A percentile compares a stretch with the other conserved stretches of the same genome.
phyloP scores from a whole-genome alignment of 2,888 invertebrate species.

The Drosophila ustulata region DNA sequence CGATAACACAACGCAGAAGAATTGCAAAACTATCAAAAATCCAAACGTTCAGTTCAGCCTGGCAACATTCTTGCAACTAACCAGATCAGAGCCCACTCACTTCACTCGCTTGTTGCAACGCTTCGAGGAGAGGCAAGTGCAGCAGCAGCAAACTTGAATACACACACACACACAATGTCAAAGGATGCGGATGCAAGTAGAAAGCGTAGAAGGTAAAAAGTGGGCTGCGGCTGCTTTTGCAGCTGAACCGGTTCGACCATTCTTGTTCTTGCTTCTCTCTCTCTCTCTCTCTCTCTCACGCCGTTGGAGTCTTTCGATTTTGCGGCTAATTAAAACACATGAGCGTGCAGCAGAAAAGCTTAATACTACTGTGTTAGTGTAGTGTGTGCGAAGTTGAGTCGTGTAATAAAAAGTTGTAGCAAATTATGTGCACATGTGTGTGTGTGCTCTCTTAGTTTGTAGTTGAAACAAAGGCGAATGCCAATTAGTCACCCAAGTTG shows the following conservation, averaged over 20 bases:
- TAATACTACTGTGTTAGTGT: conserved; percentile 14
- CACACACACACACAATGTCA: conserved; percentile 31
- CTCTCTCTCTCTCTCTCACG: conserved; percentile 1
- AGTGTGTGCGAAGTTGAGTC: conserved; percentile 28
- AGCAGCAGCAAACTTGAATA: conserved; percentile 26
- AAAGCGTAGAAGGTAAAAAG: conserved; percentile 56
- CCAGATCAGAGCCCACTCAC: conserved; percentile 25
- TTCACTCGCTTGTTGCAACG: neutral
- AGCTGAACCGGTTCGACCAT: conserved; percentile 53
- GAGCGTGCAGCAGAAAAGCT: conserved; percentile 44
- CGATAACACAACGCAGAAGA: conserved; percentile 1
- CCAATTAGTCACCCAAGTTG: conserved; percentile 65
- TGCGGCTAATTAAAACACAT: conserved; percentile 73
- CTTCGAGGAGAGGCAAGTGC: conserved; percentile 30
- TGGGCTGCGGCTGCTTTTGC: conserved; percentile 47
- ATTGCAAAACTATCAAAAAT: conserved; percentile 19
- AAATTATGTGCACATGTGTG: conserved; percentile 18
- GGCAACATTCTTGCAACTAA: conserved; percentile 27
- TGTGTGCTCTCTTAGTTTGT: conserved; percentile 17
- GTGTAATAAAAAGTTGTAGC: conserved; percentile 43
- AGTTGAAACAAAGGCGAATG: conserved; percentile 50
- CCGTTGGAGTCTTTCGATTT: conserved; percentile 41
- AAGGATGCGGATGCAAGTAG: conserved; percentile 61
- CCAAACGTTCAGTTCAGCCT: conserved; percentile 3
- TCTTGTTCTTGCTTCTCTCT: conserved; percentile 39